A percentile compares a stretch with the other conserved stretches of the same genome.
phyloP scores from a whole-genome alignment of 2,113 vertebrate species.

The Prunella fulvescens region DNA sequence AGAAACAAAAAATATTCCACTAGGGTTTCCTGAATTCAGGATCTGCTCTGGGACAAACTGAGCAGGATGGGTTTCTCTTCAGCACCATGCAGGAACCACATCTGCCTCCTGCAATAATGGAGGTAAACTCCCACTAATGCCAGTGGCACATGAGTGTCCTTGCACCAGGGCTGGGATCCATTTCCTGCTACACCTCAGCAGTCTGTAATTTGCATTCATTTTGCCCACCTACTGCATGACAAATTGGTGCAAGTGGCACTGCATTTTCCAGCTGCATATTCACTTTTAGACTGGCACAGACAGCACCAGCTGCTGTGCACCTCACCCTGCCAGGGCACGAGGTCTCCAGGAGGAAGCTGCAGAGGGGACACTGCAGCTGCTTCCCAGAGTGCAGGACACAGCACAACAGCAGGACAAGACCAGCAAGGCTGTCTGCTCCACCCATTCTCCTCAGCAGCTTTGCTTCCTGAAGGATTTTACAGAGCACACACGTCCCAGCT shows the following conservation, averaged over 20 bases:
- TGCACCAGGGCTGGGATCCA: background rate
- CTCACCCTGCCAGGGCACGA: background rate
- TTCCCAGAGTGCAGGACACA: background rate
- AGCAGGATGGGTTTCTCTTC: background rate
- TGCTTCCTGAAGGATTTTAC: background rate
- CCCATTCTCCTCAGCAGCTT: background rate
- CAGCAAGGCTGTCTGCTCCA: background rate
- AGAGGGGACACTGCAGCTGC: background rate
- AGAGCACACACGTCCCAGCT: background rate
- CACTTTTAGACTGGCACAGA: background rate
- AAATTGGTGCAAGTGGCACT: constrained; percentile 25
- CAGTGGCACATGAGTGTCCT: background rate
- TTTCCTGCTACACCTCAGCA: constrained; percentile 37
- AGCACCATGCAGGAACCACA: background rate
- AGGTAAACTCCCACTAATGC: background rate
- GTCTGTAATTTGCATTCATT: constrained; percentile 20
- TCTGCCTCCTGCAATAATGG: background rate
- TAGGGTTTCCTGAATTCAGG: background rate
- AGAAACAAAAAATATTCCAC: background rate
- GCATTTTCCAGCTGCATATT: constrained; percentile 42
- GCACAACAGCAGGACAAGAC: background rate
- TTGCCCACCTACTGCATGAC: constrained; percentile 28
- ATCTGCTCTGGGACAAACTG: background rate
- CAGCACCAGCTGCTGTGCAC: background rate
- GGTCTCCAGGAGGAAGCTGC: background rate